These are phyloP conservation scores for Pitta sordida DNA, from an alignment of 2,113 vertebrate species.

Conservation along the genomic window DNA sequence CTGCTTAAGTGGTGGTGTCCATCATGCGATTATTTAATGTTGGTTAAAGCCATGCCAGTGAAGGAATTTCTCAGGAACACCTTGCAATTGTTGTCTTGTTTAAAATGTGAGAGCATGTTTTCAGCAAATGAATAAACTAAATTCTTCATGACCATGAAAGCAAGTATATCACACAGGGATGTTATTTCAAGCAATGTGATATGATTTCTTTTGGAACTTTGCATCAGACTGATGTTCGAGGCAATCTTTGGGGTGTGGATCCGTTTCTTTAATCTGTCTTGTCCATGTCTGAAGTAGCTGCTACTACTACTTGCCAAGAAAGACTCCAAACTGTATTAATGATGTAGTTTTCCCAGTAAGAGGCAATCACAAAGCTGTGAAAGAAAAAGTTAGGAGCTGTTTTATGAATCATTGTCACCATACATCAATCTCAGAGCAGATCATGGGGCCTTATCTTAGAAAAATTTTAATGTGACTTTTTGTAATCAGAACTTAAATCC, in stretches of 20 bases:
- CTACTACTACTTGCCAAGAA: not conserved
- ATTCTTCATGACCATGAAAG: not conserved
- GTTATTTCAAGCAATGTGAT: not conserved
- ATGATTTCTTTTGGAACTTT: not conserved
- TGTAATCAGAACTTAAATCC: not conserved
- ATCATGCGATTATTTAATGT: not conserved
- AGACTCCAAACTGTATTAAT: not conserved
- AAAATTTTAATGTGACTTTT: not conserved
- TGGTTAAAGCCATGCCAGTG: not conserved
- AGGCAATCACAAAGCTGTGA: not conserved
- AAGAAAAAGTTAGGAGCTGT: not conserved
- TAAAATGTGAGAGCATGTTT: not conserved
- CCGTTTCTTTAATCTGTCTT: not conserved
- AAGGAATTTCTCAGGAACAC: not conserved
- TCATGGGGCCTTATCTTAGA: not conserved
- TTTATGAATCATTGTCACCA: not conserved
- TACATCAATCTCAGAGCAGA: not conserved
- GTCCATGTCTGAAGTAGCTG: not conserved
- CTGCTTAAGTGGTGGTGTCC: slow-evolving; percentile 6
- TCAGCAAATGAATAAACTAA: not conserved
- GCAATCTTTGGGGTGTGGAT: not conserved
- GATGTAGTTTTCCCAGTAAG: not conserved
- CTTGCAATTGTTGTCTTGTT: not conserved
- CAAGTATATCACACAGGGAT: not conserved
- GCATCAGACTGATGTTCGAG: not conserved